Base-by-base conservation (phyloP, 1,140 invertebrate genomes). In the Ooceraea biroi region DNA sequence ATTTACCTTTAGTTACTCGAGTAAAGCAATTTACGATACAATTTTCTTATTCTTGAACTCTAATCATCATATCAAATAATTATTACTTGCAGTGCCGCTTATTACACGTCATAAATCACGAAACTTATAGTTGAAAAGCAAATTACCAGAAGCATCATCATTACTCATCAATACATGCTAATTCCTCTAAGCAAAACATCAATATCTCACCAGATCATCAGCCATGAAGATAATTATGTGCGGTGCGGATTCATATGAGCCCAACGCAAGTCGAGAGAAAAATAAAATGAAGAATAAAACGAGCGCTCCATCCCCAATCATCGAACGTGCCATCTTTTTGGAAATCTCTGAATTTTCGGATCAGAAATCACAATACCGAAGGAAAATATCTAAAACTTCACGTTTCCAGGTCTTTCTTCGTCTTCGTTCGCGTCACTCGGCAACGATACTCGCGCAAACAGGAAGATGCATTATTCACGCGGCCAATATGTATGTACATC, bases 201-300 rank as follows among this genome's bases (percentile, higher is more conserved):
- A 71, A 48, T 55, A 41, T 72, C 94, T 92, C 92, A 96, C 96
- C 95, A 96, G 93, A 92, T 96, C 96, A 89, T 96, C 96, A 0
- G 95, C 95, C 94, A 96, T 94, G 36, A 96, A 95, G 78, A 96
- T 94, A 10, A 96, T 93, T 58, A 96, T 95, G 80, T 96, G 94
- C 80, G 86, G 93, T 8, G 76, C 30, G 27, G 86, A 78, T 73
- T 92, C 88, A 58, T 94, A 94, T 17, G 93, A 86, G 12, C 89
- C 85, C 36, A 83, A 65, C 0, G 65, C 57, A 30, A 25, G 22
- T 10, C 2, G 30, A 11, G 63, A 50, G 1, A 36, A 7, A 36
- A 46, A 55, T 7, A 77, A 22, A 12, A 30, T 17, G n/a, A 89
- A 25, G 3, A 10, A 36, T 11, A 85, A 63, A 3, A 78, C 12